Evolutionary conservation across 37 sponge, comb jelly and placozoan species (phyloP).

Genomic region (Mnemiopsis leidyi): DNA sequence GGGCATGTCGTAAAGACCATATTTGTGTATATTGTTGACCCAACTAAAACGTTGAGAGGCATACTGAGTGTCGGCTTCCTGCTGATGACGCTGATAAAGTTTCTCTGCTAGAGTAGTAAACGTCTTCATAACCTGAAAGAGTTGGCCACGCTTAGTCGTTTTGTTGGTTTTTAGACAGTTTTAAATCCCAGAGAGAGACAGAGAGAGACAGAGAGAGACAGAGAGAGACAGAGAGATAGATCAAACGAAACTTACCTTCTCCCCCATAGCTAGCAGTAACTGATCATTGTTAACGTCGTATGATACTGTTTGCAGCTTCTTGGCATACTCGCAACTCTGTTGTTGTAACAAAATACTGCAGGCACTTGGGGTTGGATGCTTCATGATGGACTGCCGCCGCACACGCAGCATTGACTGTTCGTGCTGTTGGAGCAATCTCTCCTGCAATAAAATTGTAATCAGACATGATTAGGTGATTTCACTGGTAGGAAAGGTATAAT

Average conservation of each 20-base stretch:
- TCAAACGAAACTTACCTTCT: constrained; percentile 18
- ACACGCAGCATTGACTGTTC: constrained; percentile 62
- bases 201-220: no score
- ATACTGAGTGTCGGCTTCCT: constrained; percentile 40
- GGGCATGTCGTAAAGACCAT: constrained; percentile 64
- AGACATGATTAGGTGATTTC: background rate
- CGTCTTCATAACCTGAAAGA: background rate
- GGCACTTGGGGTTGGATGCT: constrained; percentile 51
- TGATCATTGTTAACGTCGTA: constrained; percentile 60
- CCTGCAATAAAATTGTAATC: background rate
- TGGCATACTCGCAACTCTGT: constrained; percentile 35
- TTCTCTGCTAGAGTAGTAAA: background rate
- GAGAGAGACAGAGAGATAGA: no score
- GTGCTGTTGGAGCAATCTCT: constrained; percentile 23
- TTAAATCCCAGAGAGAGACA: no score
- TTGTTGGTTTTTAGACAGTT: no score
- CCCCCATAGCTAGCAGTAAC: constrained; percentile 7
- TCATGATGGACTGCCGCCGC: constrained; percentile 38
- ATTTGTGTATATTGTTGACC: constrained; percentile 38
- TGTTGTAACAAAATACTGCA: constrained; percentile 41
- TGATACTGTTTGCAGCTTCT: constrained; percentile 29
- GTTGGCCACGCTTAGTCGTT: no score
- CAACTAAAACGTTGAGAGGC: constrained; percentile 44
- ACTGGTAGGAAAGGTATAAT: background rate
- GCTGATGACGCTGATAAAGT: background rate